Conservation (phyloP, 2,113 vertebrate species). For the Stigmatopora nigra region DNA sequence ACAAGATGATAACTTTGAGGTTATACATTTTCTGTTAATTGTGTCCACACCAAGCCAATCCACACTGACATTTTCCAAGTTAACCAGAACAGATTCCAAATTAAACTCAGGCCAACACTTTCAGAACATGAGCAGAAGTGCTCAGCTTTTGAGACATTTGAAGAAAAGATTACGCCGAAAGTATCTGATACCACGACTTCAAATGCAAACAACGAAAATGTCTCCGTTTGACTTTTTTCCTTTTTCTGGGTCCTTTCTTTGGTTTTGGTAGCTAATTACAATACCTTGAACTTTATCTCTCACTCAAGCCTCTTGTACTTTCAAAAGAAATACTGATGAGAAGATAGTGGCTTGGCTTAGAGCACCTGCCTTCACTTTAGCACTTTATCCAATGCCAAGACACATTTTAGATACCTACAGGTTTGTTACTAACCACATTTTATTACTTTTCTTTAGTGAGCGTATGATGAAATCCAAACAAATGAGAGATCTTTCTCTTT, state of each 20-base stretch:
- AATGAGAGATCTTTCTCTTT: background rate
- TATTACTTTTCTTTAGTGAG: background rate
- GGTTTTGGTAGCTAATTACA: conserved; percentile 38
- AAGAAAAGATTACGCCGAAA: background rate
- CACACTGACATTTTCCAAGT: background rate
- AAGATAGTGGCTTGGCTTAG: conserved; percentile 27
- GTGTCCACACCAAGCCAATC: background rate
- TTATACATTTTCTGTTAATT: background rate
- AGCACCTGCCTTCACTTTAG: conserved; percentile 35
- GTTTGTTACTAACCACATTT: too few relatives aligned
- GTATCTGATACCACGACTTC: background rate
- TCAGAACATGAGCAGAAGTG: background rate
- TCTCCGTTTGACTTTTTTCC: conserved; percentile 8
- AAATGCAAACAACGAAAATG: conserved; percentile 16
- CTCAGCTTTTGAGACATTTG: background rate
- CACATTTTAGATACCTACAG: background rate
- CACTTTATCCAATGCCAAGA: conserved; percentile 16
- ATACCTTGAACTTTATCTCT: conserved; percentile 30
- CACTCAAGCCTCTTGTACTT: conserved; percentile 36
- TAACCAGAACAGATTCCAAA: background rate
- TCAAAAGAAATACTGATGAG: conserved; percentile 20
- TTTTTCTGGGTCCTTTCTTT: conserved; percentile 32
- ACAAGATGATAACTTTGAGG: too few relatives aligned
- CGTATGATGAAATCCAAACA: background rate
- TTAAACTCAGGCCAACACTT: background rate